Evolutionary conservation across 2,113 vertebrate species (phyloP).

Genomic region (Phoenicopterus ruber): DNA sequence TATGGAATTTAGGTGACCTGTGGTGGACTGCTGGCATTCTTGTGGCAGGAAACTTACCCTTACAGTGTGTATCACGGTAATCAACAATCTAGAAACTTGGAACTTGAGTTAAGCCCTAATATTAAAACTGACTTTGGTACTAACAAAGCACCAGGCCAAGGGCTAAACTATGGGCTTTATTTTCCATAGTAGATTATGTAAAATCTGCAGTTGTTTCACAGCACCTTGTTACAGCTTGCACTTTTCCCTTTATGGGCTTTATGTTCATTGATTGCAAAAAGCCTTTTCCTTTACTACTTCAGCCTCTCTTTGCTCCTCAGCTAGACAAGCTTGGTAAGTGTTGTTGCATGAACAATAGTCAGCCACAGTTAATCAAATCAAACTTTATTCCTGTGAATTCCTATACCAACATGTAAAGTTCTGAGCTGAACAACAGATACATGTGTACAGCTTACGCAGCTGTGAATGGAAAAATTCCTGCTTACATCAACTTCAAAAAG

Average conservation of each 20-base stretch:
- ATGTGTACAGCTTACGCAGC: neutral
- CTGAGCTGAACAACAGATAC: neutral
- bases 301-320: neutral
- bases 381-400: constrained; percentile 38
- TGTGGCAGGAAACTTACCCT: neutral
- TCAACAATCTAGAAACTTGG: neutral
- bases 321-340: neutral
- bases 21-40: neutral
- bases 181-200: neutral
- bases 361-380: neutral
- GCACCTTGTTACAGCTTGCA: neutral
- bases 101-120: neutral
- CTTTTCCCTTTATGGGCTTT: neutral
- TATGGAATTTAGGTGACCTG: neutral
- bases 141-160: neutral
- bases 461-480: neutral
- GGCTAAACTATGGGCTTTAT: neutral
- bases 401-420: neutral
- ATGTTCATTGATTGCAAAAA: accelerated
- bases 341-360: neutral
- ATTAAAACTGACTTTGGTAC: neutral
- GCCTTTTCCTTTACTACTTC: neutral
- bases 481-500: neutral
- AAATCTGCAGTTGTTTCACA: neutral
- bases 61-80: accelerated